Evolutionary conservation across 2,113 vertebrate genomes (phyloP).

Genomic region (Macaca mulatta): DNA sequence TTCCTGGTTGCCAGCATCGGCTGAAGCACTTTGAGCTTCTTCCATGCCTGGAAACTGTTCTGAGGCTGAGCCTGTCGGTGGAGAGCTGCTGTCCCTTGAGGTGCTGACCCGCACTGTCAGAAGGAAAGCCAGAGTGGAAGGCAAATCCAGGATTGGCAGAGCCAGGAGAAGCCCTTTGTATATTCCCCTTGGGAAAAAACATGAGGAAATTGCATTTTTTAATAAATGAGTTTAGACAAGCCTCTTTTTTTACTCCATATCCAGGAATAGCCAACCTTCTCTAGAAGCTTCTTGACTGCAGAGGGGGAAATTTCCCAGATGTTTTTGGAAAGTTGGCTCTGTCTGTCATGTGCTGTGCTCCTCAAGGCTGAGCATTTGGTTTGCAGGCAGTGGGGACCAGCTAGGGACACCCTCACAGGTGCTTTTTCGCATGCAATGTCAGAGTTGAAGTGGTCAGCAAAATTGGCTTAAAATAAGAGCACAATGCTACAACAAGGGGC

Average conservation of each 20-base stretch:
- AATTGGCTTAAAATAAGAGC: neutral
- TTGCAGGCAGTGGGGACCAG: too few relatives aligned
- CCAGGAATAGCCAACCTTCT: neutral
- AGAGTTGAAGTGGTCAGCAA: neutral
- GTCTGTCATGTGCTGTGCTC: too few relatives aligned
- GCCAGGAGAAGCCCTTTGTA: neutral
- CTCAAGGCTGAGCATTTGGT: neutral
- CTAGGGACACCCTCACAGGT: neutral
- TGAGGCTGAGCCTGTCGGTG: neutral
- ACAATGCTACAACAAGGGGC: rapidly evolving
- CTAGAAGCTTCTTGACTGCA: neutral
- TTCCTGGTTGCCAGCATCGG: rapidly evolving
- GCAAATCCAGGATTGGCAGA: neutral
- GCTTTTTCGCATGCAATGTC: neutral
- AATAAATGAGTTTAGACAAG: neutral
- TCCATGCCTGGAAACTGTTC: neutral
- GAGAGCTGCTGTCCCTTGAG: neutral
- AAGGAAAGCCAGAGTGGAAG: neutral
- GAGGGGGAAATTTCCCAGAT: neutral
- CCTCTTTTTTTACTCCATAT: neutral
- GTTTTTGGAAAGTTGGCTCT: neutral
- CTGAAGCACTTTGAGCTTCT: neutral
- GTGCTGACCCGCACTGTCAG: neutral
- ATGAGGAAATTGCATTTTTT: neutral
- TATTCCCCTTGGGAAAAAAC: neutral